These are phyloP conservation scores for Chlorodrepanis virens DNA, from an alignment of 2,113 vertebrate species.

Conservation along the genomic window DNA sequence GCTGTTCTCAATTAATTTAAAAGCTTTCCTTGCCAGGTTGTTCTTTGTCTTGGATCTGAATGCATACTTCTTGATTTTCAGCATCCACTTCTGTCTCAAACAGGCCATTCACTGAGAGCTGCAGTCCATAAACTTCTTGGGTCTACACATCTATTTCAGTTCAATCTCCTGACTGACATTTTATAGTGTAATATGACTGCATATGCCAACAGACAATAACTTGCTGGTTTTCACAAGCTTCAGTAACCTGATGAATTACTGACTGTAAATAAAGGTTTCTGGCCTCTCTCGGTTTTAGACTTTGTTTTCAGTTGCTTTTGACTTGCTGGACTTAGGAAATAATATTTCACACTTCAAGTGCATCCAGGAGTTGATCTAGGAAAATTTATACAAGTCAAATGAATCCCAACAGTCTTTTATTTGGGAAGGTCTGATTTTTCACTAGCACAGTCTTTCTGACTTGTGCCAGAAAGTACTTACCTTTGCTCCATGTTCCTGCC, in stretches of 20 bases:
- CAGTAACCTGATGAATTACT: neutral
- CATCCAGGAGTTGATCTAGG: neutral
- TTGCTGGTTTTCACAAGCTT: neutral
- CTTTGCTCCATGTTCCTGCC: neutral
- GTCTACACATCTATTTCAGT: neutral
- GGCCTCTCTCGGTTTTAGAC: neutral
- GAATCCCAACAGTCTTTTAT: neutral
- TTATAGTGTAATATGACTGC: neutral
- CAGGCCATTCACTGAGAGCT: neutral
- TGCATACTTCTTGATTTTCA: neutral
- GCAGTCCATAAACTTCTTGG: neutral
- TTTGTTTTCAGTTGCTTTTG: neutral
- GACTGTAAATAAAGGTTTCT: neutral
- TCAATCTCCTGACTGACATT: neutral
- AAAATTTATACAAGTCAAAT: neutral
- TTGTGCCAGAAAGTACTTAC: neutral
- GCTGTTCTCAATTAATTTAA: neutral
- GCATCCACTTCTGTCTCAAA: neutral
- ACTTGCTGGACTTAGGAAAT: neutral
- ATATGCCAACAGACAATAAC: neutral
- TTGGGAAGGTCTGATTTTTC: neutral
- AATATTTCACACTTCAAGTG: neutral
- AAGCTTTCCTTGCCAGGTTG: neutral
- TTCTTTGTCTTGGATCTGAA: neutral
- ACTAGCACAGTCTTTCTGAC: neutral